phyloP scores from a whole-genome alignment of 2,888 invertebrate genomes.

The Latheticus oryzae region DNA sequence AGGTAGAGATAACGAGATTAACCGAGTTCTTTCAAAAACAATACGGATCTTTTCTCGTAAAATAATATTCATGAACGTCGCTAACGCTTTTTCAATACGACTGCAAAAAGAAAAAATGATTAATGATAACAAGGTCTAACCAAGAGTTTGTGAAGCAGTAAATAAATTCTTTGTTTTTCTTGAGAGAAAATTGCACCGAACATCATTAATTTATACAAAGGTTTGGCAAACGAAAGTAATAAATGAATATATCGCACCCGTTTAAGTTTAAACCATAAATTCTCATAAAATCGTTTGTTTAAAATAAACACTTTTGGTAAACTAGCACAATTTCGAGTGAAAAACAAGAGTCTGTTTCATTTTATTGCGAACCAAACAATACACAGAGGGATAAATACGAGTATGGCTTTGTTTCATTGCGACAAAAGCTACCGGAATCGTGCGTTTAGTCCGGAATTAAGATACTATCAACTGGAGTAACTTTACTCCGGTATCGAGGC shows the following conservation, averaged over 20 bases:
- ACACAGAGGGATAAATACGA: conserved; percentile 2
- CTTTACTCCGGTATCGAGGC: conserved; percentile 15
- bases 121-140: conserved; percentile 45
- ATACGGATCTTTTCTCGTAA: conserved; percentile 9
- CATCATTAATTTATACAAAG: conserved; percentile 46
- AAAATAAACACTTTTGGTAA: conserved; percentile 2
- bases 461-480: conserved; percentile 23
- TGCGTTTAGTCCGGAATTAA: conserved; percentile 29
- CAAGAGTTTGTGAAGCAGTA: conserved; percentile 45
- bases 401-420: conserved; percentile 17
- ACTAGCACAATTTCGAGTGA: background rate
- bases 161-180: conserved; percentile 49
- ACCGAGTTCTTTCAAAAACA: conserved; percentile 5
- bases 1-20: conserved; percentile 14
- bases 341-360: background rate
- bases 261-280: conserved; percentile 11
- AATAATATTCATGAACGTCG: conserved; percentile 23
- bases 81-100: conserved; percentile 45
- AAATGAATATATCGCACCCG: conserved; percentile 37
- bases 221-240: conserved; percentile 42
- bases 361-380: conserved; percentile 8
- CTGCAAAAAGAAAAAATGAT: conserved; percentile 45
- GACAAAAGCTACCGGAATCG: conserved; percentile 22
- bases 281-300: conserved; percentile 6
- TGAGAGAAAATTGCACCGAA: conserved; percentile 37